Percentiles rank a stretch among this genome's conserved stretches.
Evolutionary conservation across 1,140 invertebrate species (phyloP).

Genomic region (Drosophila mauritiana): DNA sequence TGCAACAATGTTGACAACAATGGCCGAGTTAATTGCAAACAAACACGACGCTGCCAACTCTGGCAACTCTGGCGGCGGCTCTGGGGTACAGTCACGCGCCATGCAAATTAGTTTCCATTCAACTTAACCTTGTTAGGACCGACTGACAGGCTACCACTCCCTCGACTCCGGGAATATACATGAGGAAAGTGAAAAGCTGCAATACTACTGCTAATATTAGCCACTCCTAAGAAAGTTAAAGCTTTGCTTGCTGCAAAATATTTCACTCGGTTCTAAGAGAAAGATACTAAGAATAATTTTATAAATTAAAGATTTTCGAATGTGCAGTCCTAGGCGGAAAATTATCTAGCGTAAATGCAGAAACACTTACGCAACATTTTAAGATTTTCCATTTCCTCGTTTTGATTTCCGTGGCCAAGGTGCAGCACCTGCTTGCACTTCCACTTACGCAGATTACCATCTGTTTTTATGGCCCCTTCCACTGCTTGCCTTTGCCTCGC

Average conservation of each 20-base stretch:
- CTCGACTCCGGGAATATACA: conserved; percentile 20
- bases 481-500: not conserved
- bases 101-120: conserved; percentile 75
- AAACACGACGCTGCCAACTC: conserved; percentile 61
- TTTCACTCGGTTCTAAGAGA: not conserved
- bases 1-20: conserved; percentile 69
- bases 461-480: conserved; percentile 64
- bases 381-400: conserved; percentile 6
- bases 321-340: not conserved
- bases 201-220: conserved; percentile 5
- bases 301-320: not conserved
- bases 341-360: not conserved
- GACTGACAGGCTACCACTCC: conserved; percentile 21
- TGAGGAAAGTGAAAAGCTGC: conserved; percentile 2
- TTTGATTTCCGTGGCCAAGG: conserved; percentile 15
- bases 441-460: conserved; percentile 74
- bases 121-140: conserved; percentile 74
- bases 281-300: not conserved
- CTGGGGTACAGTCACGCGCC: conserved; percentile 71
- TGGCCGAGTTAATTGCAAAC: conserved; percentile 80
- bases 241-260: not conserved
- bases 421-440: conserved; percentile 66
- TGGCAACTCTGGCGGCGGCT: conserved; percentile 4
- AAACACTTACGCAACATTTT: conserved; percentile 10
- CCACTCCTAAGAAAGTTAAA: not conserved